A percentile compares a stretch with the other conserved stretches of the same genome.
Conservation (phyloP, 2,797 vertebrate species). For the Potorous gilbertii region DNA sequence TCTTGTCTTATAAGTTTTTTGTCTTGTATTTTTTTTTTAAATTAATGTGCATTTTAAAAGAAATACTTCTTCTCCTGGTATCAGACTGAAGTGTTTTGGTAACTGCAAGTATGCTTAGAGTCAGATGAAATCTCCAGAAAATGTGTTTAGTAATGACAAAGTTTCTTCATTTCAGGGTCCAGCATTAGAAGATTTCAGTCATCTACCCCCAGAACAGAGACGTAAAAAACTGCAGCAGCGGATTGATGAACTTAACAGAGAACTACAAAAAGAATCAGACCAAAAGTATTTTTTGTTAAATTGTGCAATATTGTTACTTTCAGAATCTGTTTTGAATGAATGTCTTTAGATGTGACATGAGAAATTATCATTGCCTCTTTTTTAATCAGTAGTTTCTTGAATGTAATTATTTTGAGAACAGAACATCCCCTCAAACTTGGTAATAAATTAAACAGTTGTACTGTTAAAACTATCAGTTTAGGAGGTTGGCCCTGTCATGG, state of each 20-base stretch:
- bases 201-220: conserved; percentile 97
- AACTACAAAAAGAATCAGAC: conserved; percentile 97
- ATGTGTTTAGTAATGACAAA: conserved; percentile 40
- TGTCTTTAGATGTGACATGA: conserved; percentile 19
- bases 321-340: conserved; percentile 30
- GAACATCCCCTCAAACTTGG: conserved; percentile 30
- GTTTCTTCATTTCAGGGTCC: conserved; percentile 89
- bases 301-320: conserved; percentile 38
- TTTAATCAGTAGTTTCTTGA: conserved; percentile 20
- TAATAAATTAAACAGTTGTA: conserved; percentile 36
- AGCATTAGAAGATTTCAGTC: conserved; percentile 96
- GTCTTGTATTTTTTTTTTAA: conserved; percentile 37
- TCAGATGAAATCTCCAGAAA: conserved; percentile 50
- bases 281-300: conserved; percentile 89
- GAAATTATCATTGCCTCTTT: background rate
- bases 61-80: background rate
- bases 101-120: background rate
- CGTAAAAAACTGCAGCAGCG: conserved; percentile 97
- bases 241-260: conserved; percentile 96
- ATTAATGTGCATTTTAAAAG: conserved; percentile 44
- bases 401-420: conserved; percentile 48
- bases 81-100: background rate
- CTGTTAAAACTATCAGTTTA: background rate
- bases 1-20: conserved; percentile 26
- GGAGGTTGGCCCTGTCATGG: background rate